Percentiles rank a stretch among this genome's conserved stretches.
Conservation (phyloP, 2,888 invertebrate species). For the Caradrina clavipalpis region DNA sequence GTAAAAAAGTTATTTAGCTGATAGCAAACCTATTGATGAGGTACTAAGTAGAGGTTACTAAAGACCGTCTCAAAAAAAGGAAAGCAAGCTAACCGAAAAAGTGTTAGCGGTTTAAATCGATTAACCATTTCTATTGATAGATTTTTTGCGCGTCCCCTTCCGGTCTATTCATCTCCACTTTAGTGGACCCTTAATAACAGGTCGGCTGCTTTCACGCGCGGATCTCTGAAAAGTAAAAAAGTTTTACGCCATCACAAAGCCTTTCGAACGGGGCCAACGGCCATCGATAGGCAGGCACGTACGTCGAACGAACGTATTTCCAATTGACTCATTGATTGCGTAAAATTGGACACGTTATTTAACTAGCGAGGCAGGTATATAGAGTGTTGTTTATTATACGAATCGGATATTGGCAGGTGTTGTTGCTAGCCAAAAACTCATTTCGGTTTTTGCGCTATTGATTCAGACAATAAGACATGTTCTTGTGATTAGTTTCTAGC, state of each 20-base stretch:
- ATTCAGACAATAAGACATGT: neutral
- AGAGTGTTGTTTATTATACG: constrained; percentile 16
- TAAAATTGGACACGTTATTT: constrained; percentile 53
- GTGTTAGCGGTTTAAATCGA: constrained; percentile 55
- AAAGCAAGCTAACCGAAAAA: constrained; percentile 38
- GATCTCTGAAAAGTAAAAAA: constrained; percentile 55
- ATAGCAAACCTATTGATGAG: constrained; percentile 3
- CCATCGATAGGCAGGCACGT: constrained; percentile 53
- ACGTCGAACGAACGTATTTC: constrained; percentile 38
- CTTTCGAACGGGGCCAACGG: constrained; percentile 49
- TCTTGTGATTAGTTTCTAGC: neutral
- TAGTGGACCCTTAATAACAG: constrained; percentile 59
- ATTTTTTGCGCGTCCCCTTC: constrained; percentile 58
- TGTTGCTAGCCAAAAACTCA: constrained; percentile 24
- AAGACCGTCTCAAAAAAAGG: constrained; percentile 23
- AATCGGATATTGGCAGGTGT: constrained; percentile 13
- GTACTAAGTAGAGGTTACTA: too few species aligned
- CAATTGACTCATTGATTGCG: constrained; percentile 56
- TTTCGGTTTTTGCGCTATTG: constrained; percentile 5
- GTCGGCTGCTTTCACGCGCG: constrained; percentile 53
- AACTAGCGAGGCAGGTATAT: constrained; percentile 23
- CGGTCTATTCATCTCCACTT: constrained; percentile 53
- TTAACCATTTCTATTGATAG: constrained; percentile 51
- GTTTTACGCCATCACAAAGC: constrained; percentile 49
- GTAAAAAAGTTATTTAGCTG: neutral